phyloP scores from a whole-genome alignment of 1,140 invertebrate genomes.

The Mactra quadrangularis region DNA sequence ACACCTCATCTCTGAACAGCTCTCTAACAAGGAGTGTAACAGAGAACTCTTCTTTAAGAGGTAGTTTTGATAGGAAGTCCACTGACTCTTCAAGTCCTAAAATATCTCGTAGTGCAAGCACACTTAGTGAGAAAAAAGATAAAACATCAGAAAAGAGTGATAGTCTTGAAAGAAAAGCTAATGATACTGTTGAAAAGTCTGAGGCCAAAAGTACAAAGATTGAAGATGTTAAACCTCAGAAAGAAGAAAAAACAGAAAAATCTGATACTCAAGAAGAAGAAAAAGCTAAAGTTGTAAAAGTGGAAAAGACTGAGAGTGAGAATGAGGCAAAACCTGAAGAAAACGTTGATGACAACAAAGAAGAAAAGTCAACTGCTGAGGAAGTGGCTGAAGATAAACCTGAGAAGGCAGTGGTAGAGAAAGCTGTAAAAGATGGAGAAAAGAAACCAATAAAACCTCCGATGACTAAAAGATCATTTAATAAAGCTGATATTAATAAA shows the following conservation, averaged over 20 bases:
- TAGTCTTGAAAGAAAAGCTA: constrained; percentile 18
- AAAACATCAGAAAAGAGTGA: constrained; percentile 18
- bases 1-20: not conserved
- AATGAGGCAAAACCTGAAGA: not conserved
- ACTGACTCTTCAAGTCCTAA: not conserved
- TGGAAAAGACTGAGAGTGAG: not conserved
- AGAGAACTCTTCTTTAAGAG: constrained; percentile 3
- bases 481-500: constrained; percentile 6
- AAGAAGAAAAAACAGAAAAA: no score
- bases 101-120: not conserved
- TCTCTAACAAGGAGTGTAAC: constrained; percentile 12
- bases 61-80: constrained; percentile 4
- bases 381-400: not conserved
- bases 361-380: not conserved
- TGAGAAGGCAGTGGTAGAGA: no score
- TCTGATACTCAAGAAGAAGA: no score
- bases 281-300: not conserved
- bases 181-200: constrained; percentile 4
- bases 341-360: not conserved
- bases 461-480: constrained; percentile 1
- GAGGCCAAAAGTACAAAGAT: not conserved
- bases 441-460: constrained; percentile 16
- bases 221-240: not conserved
- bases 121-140: not conserved
- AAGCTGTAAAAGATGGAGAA: constrained; percentile 11